Evolutionary conservation across 2,888 invertebrate species (phyloP), one percentile per base, ranked within the genome.

Genomic region (Labia minor): DNA sequence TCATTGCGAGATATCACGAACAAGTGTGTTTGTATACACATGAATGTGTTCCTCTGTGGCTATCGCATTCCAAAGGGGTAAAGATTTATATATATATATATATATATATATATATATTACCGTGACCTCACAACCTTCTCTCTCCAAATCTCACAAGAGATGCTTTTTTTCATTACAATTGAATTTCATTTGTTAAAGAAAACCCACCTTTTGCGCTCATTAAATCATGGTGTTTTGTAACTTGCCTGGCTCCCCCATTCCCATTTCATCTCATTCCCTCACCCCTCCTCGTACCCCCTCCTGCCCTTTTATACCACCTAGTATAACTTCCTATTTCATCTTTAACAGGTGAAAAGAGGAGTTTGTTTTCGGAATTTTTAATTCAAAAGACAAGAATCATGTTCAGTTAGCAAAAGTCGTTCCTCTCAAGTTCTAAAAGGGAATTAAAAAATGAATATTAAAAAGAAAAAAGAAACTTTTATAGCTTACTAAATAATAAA

Each of bases 171-270:
- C 16, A 49, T 49, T 49, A 49, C 49, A 49, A 49, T 49, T 49
- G 49, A 49, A 49, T 49, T 49, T 49, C 49, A 49, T 49, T 16
- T 49, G 49, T 49, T 49, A 49, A 49, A 49, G 49, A 49, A 49
- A 49, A 49, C 49, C 49, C 49, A 11, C 49, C 49, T 49, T 49
- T 2, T 33, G n/a, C 2, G 3, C 49, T 49, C 49, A 49, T 49
- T 49, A 49, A 10, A 49, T 49, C 49, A 3, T 14, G 49, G 14
- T 49, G 49, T 3, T 26, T 26, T 26, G 3, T 26, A n/a, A n/a
- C n/a, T n/a, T n/a, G n/a, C n/a, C n/a, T n/a, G n/a, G n/a, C n/a
- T n/a, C n/a, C n/a, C n/a, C n/a, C n/a, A n/a, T n/a, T n/a, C n/a
- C n/a, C n/a, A n/a, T n/a, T n/a, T 6, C 8, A 26, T 26, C 3